Evolutionary conservation across 2,888 invertebrate genomes (phyloP).

Genomic region (Disparrhopalites patrizii): DNA sequence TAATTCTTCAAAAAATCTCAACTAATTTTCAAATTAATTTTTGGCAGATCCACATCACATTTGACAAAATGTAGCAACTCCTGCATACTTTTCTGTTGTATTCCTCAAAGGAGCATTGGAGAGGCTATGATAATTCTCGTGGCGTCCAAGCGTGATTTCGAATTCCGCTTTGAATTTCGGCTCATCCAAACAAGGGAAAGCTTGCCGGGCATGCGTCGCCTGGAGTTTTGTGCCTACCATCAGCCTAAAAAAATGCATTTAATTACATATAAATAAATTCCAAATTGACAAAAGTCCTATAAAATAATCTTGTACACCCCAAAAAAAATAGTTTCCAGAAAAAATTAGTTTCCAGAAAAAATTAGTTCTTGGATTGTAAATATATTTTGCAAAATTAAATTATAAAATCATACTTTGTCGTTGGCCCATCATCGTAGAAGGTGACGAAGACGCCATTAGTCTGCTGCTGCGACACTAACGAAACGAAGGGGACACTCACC

Average conservation of each 20-base stretch:
- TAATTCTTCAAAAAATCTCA: too few relatives aligned
- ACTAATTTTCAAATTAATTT: too few relatives aligned
- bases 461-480: background rate
- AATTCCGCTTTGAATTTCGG: slow-evolving; percentile 76
- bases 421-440: background rate
- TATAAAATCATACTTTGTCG: background rate
- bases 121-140: slow-evolving; percentile 49
- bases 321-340: too few relatives aligned
- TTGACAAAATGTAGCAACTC: background rate
- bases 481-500: slow-evolving; percentile 6
- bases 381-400: background rate
- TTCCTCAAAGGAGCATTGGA: slow-evolving; percentile 45
- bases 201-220: slow-evolving; percentile 54
- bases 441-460: background rate
- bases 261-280: too few relatives aligned
- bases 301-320: too few relatives aligned
- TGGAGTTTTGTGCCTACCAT: slow-evolving; percentile 54
- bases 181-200: slow-evolving; percentile 85
- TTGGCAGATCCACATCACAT: too few relatives aligned
- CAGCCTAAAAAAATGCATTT: slow-evolving; percentile 49
- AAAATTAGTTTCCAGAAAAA: background rate
- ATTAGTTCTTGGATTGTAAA: background rate
- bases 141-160: slow-evolving; percentile 61
- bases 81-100: slow-evolving; percentile 13
- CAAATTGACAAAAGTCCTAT: too few relatives aligned